A percentile compares a stretch with the other conserved stretches of the same genome.
These are phyloP conservation scores for Bufotes viridis DNA, from an alignment of 2,797 vertebrate species.

Conservation along the genomic window DNA sequence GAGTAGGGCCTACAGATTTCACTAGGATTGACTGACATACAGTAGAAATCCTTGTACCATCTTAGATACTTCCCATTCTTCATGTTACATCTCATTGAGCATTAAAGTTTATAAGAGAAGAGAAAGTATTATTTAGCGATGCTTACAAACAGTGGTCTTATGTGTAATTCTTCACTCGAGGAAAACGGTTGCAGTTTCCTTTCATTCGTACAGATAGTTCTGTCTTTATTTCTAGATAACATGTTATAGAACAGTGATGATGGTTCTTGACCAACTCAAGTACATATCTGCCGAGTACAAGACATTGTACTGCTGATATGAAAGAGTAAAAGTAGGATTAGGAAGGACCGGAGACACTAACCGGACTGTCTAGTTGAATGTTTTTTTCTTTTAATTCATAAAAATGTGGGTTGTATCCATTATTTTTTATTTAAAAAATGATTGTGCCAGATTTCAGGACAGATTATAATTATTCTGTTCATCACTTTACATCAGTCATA, in stretches of 20 bases:
- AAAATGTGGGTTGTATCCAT: background rate
- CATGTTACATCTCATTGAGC: background rate
- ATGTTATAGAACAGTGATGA: background rate
- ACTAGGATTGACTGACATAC: background rate
- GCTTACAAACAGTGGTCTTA: background rate
- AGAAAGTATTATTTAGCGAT: background rate
- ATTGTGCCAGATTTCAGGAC: background rate
- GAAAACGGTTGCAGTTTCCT: background rate
- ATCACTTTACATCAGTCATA: background rate
- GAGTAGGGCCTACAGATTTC: background rate
- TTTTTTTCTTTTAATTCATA: background rate
- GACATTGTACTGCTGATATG: background rate
- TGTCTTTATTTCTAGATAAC: constrained; percentile 27
- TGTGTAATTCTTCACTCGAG: constrained; percentile 6
- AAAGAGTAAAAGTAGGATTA: background rate
- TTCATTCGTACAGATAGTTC: background rate
- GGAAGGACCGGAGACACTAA: background rate
- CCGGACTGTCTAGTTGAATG: background rate
- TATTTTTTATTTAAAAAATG: background rate
- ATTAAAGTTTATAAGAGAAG: background rate
- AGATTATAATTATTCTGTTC: background rate
- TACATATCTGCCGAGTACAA: constrained; percentile 21
- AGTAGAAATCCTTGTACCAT: no score
- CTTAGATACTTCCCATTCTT: background rate
- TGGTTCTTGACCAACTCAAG: constrained; percentile 16